Evolutionary conservation across 2,888 invertebrate species (phyloP).

Genomic region (Geophilus truncorum): DNA sequence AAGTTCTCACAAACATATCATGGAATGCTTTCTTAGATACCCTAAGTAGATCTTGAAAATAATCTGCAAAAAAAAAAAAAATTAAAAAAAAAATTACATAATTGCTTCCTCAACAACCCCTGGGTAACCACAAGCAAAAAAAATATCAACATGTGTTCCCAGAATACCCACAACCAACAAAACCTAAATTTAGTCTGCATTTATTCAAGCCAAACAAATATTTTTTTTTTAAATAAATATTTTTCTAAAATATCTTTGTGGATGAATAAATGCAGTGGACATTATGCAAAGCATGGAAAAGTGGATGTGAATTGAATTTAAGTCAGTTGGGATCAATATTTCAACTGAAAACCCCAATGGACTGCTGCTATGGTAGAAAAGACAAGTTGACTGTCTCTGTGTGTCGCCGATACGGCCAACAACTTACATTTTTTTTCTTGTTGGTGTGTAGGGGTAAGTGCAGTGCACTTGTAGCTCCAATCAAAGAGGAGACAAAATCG

Average conservation of each 20-base stretch:
- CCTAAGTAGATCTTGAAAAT: constrained; percentile 77
- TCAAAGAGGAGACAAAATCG: background rate
- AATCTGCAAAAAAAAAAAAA: constrained; percentile 56
- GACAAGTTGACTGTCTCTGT: background rate
- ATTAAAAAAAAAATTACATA: background rate
- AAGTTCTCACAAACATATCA: constrained; percentile 90
- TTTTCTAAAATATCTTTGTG: too few relatives aligned
- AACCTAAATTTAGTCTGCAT: background rate
- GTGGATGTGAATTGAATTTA: background rate
- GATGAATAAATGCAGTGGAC: background rate
- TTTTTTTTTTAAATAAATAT: too few relatives aligned
- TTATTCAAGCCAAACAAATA: too few relatives aligned
- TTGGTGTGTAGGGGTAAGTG: background rate
- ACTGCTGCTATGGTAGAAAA: background rate
- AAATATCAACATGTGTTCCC: too few relatives aligned
- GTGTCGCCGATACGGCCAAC: background rate
- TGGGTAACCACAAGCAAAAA: too few relatives aligned
- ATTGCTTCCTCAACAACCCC: too few relatives aligned
- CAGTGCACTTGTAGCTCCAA: background rate
- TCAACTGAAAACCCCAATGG: background rate
- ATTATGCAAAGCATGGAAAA: background rate
- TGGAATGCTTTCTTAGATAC: constrained; percentile 83
- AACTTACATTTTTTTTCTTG: background rate
- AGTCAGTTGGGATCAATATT: background rate
- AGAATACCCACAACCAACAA: too few relatives aligned